A percentile compares a stretch with the other conserved stretches of the same genome.
These are phyloP conservation scores for Trypoxylus dichotomus DNA, from an alignment of 1,140 invertebrate species.

Conservation along the genomic window DNA sequence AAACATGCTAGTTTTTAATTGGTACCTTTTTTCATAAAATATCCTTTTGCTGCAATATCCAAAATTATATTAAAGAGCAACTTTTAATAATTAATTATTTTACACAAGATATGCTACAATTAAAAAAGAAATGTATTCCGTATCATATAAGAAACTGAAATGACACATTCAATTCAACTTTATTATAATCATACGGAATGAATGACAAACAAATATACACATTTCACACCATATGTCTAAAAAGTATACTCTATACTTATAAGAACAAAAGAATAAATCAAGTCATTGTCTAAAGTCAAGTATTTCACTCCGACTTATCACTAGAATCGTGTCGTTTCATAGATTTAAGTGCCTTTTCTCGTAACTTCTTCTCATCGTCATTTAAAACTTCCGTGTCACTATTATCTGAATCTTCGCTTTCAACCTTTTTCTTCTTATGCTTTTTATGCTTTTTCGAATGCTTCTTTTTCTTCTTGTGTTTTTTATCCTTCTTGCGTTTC, in stretches of 20 bases:
- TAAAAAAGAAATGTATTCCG: background rate
- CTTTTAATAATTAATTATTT: constrained; percentile 18
- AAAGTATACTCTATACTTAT: constrained; percentile 24
- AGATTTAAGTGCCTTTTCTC: constrained; percentile 81
- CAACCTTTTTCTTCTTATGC: constrained; percentile 67
- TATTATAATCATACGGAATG: constrained; percentile 39
- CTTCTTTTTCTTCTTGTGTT: constrained; percentile 72
- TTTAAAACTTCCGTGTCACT: constrained; percentile 64
- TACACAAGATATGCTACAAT: constrained; percentile 18
- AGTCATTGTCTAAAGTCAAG: constrained; percentile 23
- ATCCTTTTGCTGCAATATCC: constrained; percentile 16
- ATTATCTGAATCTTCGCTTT: constrained; percentile 63
- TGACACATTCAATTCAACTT: constrained; percentile 22
- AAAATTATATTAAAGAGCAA: constrained; percentile 22
- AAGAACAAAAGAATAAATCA: constrained; percentile 27
- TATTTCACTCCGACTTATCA: constrained; percentile 51
- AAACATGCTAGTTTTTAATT: constrained; percentile 9
- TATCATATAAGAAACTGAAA: constrained; percentile 16
- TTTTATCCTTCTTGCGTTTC: constrained; percentile 70
- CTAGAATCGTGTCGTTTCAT: constrained; percentile 62
- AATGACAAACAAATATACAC: constrained; percentile 38
- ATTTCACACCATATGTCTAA: constrained; percentile 31
- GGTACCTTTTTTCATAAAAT: constrained; percentile 19
- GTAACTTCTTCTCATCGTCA: constrained; percentile 84
- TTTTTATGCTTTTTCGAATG: constrained; percentile 68